Evolutionary conservation across 2,113 vertebrate genomes (phyloP).

Genomic region (Datnioides undecimradiatus): DNA sequence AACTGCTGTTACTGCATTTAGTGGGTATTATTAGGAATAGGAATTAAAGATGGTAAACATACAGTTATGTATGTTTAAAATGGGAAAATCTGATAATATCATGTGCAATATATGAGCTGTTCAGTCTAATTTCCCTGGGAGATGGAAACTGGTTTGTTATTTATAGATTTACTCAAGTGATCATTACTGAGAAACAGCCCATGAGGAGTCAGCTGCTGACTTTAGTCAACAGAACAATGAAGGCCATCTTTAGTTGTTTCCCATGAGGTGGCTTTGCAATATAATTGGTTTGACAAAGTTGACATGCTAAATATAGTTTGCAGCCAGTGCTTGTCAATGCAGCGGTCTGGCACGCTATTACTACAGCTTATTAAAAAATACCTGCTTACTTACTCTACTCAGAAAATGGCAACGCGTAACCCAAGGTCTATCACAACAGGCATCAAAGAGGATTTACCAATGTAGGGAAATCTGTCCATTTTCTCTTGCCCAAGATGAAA

Average conservation of each 20-base stretch:
- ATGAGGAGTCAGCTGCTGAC: background rate
- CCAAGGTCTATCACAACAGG: background rate
- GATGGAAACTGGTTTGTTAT: conserved; percentile 7
- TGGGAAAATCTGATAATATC: background rate
- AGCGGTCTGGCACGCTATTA: background rate
- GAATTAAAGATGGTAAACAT: background rate
- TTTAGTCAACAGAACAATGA: conserved; percentile 2
- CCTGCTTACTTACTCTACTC: background rate
- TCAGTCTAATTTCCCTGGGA: background rate
- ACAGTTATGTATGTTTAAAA: background rate
- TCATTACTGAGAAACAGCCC: background rate
- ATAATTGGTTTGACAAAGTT: conserved; percentile 41
- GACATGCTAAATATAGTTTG: conserved; percentile 4
- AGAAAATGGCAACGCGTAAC: background rate
- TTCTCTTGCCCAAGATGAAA: background rate
- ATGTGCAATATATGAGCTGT: background rate
- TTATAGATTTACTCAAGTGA: background rate
- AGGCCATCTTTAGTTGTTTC: conserved; percentile 12
- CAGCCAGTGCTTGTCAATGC: background rate
- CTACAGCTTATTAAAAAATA: background rate
- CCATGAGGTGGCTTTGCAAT: background rate
- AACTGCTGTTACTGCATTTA: background rate
- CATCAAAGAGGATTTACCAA: background rate
- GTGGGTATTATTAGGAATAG: too few relatives aligned
- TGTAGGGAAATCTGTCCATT: background rate